phyloP scores from a whole-genome alignment of 1,140 invertebrate species.

The Scaptomyza graminum region DNA sequence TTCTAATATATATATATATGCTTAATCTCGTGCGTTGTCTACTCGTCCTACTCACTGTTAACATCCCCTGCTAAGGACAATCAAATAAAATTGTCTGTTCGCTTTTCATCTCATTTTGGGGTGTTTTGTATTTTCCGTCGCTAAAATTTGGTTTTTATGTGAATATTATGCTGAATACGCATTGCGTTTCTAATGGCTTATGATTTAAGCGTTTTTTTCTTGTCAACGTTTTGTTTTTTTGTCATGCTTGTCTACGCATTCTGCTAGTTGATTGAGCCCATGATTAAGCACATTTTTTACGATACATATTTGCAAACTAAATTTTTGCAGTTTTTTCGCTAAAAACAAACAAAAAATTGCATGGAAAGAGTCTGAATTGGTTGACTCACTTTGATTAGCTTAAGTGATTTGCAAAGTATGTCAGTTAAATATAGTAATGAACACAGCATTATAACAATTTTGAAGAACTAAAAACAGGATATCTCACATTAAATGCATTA shows the following conservation, averaged over 20 bases:
- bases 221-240: not conserved
- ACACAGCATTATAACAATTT: not conserved
- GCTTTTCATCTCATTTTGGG: constrained; percentile 15
- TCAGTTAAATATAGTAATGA: no score
- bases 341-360: constrained; percentile 1
- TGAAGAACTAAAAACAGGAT: constrained; percentile 3
- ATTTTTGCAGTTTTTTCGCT: constrained; percentile 11
- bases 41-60: not conserved
- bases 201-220: constrained; percentile 65
- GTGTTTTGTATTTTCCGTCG: constrained; percentile 30
- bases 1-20: constrained; percentile 55
- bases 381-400: constrained; percentile 24
- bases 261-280: constrained; percentile 39
- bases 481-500: constrained; percentile 7
- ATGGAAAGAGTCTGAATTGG: constrained; percentile 32
- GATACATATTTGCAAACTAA: constrained; percentile 55
- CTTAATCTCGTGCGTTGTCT: constrained; percentile 12
- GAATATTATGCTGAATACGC: constrained; percentile 78
- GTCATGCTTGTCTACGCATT: constrained; percentile 33
- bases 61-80: constrained; percentile 45
- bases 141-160: constrained; percentile 68
- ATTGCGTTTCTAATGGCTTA: constrained; percentile 64
- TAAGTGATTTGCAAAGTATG: not conserved
- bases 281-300: constrained; percentile 34
- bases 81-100: constrained; percentile 44